Percentiles rank a stretch among this genome's conserved stretches.
Conservation (phyloP, 2,797 vertebrate species). For the Cossypha caffra region DNA sequence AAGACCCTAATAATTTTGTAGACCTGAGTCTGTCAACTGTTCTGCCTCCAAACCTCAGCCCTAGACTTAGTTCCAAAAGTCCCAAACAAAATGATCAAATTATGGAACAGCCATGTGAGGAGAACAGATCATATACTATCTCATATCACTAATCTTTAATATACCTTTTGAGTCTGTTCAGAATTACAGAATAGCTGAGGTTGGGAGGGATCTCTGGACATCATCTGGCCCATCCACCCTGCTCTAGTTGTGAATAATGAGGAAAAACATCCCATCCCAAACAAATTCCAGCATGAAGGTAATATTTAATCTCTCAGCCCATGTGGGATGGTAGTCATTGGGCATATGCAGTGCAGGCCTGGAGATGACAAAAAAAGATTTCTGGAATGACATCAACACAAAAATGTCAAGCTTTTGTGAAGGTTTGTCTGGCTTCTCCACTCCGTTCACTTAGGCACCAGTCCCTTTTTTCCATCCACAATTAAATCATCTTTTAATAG, state of each 20-base stretch:
- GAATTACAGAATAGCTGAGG: not conserved
- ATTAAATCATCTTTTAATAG: not conserved
- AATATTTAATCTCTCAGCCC: not conserved
- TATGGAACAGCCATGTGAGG: not conserved
- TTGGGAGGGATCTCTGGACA: not conserved
- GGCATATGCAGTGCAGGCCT: not conserved
- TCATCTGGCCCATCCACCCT: not conserved
- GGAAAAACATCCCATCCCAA: not conserved
- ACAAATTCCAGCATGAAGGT: not conserved
- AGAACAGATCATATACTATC: not conserved
- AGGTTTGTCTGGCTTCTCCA: not conserved
- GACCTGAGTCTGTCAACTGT: not conserved
- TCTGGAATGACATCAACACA: not conserved
- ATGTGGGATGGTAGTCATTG: not conserved
- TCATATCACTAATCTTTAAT: not conserved
- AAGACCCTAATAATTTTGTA: not conserved
- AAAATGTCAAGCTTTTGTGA: not conserved
- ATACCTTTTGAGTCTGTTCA: not conserved
- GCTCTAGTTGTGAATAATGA: not conserved
- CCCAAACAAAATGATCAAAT: not conserved
- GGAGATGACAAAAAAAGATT: not conserved
- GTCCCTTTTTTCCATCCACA: not conserved
- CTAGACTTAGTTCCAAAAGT: not conserved
- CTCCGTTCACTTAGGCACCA: rapidly evolving
- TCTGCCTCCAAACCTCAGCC: not conserved